Evolutionary conservation across 2,888 invertebrate species (phyloP), one percentile per base, ranked within the genome.

Genomic region (Eristalinus aeneus): DNA sequence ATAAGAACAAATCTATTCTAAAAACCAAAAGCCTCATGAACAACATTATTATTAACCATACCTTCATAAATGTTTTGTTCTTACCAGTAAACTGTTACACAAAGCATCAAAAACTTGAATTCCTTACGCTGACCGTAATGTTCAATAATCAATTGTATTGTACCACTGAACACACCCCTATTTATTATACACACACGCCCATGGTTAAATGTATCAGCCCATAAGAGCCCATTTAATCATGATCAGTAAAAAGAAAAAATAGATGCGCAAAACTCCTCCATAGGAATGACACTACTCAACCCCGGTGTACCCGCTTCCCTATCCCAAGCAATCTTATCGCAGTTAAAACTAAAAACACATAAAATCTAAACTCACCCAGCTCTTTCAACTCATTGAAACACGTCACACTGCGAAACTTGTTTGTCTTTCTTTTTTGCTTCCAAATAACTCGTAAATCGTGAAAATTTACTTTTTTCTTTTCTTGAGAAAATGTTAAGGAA

Each of bases 101-200:
- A n/a, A n/a, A n/a, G n/a, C n/a, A n/a, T n/a, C n/a, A n/a, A n/a
- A n/a, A n/a, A n/a, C 27, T 27, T 27, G 27, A 27, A 27, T 27
- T 5, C 27, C 27, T 27, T 2, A 2, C 27, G 5, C 27, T 27
- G 5, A 27, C 27, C 27, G 27, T 27, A 27, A 27, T 27, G 27
- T 27, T 27, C 27, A 27, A 27, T 27, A 27, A 27, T 27, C 27
- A 27, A 27, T 27, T 27, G 27, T 27, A 27, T 27, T 27, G 5
- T 46, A 2, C 39, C 16, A 31, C 46, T 46, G 67, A 67, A 67
- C 67, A 67, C 31, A 31, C 67, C 67, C 67, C 16, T 12, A 0
- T 8, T n/a, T 1, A 1, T 16, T 46, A 16, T 20, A 1, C 46
- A 46, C 46, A 20, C 39, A 5, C 27, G 27, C 2, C 27, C 2